These are phyloP conservation scores for Pelmatolapia mariae DNA, from an alignment of 2,113 vertebrate genomes.

Conservation along the genomic window DNA sequence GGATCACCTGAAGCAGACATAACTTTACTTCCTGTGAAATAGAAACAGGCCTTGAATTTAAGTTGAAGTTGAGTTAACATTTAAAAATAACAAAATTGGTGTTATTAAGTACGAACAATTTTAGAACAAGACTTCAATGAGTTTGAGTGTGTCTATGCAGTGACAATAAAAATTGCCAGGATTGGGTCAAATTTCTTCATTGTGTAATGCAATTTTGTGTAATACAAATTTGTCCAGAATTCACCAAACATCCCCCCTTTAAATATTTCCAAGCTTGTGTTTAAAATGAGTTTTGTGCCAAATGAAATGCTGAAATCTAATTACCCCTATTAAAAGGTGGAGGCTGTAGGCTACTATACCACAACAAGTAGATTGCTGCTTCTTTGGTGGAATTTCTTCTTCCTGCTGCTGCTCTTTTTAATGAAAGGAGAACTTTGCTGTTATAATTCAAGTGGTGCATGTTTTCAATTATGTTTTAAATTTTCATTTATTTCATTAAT, in stretches of 20 bases:
- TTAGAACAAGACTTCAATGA: neutral
- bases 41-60: neutral
- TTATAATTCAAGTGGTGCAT: neutral
- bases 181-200: neutral
- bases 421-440: neutral
- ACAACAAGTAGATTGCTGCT: neutral
- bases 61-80: neutral
- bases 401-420: neutral
- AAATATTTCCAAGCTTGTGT: neutral
- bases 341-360: neutral
- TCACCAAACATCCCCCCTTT: neutral
- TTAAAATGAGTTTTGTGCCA: neutral
- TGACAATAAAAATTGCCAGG: neutral
- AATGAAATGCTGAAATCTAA: neutral
- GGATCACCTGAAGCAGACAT: neutral
- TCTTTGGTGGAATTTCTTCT: neutral
- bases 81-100: neutral
- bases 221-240: neutral
- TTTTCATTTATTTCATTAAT: neutral
- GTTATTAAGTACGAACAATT: neutral
- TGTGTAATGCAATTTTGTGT: neutral
- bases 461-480: neutral
- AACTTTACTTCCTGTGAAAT: neutral
- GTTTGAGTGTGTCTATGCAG: neutral
- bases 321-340: neutral